These are phyloP conservation scores for Epizoanthus scotinus DNA, from an alignment of 92 coral and sea anemone genomes.

Conservation along the genomic window DNA sequence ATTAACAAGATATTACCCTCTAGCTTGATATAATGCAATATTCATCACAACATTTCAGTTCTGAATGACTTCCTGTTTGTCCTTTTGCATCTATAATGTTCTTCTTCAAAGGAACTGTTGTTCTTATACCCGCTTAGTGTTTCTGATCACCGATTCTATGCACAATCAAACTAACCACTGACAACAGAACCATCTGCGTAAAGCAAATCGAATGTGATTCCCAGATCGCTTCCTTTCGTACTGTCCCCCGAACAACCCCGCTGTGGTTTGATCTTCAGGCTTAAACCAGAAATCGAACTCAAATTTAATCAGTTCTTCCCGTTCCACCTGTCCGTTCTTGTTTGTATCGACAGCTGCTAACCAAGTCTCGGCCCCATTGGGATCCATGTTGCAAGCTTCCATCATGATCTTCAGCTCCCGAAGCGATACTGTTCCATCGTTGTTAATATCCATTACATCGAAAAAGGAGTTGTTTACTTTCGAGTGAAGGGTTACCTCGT, in stretches of 20 bases:
- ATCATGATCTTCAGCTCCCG: constrained; percentile 63
- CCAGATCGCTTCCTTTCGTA: constrained; percentile 24
- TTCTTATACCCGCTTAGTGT: too few species aligned
- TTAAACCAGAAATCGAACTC: constrained; percentile 78
- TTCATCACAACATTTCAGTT: too few species aligned
- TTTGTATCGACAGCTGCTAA: constrained; percentile 65
- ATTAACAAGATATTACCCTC: too few species aligned
- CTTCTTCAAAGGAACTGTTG: neutral
- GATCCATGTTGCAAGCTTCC: constrained; percentile 68
- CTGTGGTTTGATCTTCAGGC: constrained; percentile 52
- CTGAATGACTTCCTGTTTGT: too few species aligned
- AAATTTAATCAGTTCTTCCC: constrained; percentile 54
- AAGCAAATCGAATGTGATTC: constrained; percentile 1
- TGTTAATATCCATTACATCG: constrained; percentile 65
- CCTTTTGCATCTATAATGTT: too few species aligned
- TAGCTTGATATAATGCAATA: too few species aligned
- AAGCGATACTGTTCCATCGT: constrained; percentile 63
- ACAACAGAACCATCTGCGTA: neutral
- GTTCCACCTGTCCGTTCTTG: constrained; percentile 68
- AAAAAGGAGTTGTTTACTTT: constrained; percentile 66
- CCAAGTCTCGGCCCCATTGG: constrained; percentile 64
- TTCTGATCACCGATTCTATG: neutral
- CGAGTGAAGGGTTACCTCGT: constrained; percentile 55
- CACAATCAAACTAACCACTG: constrained; percentile 5
- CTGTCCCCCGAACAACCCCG: constrained; percentile 42